These are phyloP conservation scores for Malurus alboscapulatus DNA, from an alignment of 2,113 vertebrate genomes.

Conservation along the genomic window DNA sequence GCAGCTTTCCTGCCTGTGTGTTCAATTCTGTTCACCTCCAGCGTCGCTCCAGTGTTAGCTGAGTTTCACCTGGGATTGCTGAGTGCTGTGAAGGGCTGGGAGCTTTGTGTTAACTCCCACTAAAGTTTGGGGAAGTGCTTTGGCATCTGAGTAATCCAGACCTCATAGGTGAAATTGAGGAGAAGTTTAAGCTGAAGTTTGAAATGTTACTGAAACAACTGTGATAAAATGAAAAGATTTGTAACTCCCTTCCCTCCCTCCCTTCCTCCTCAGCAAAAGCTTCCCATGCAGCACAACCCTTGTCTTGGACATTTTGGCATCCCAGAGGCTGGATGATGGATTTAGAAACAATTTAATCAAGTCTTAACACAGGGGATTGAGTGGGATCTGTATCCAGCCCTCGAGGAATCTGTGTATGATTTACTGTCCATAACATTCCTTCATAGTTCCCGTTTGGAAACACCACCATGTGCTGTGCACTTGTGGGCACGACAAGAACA, in stretches of 20 bases:
- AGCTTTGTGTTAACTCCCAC: background rate
- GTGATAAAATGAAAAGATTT: background rate
- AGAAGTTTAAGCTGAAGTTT: background rate
- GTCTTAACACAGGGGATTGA: background rate
- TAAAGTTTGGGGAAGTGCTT: background rate
- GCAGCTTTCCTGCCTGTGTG: background rate
- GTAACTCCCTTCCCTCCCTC: background rate
- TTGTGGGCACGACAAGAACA: conserved; percentile 11
- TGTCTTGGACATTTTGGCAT: background rate
- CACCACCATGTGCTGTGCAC: background rate
- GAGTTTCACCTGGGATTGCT: background rate
- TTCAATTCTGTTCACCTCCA: background rate
- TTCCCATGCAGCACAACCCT: background rate
- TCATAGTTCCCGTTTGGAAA: background rate
- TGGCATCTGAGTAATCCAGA: background rate
- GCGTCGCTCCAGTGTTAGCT: background rate
- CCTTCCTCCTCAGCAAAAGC: background rate
- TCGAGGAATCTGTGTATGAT: background rate
- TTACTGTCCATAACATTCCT: background rate
- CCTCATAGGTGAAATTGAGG: background rate
- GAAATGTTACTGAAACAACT: background rate
- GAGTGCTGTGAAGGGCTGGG: background rate
- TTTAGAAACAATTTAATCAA: conserved; percentile 37
- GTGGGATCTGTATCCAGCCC: background rate
- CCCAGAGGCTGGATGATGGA: background rate